Percentiles rank a stretch among this genome's conserved stretches.
These are phyloP conservation scores for Eupeodes luniger DNA, from an alignment of 2,888 invertebrate species.

Conservation along the genomic window DNA sequence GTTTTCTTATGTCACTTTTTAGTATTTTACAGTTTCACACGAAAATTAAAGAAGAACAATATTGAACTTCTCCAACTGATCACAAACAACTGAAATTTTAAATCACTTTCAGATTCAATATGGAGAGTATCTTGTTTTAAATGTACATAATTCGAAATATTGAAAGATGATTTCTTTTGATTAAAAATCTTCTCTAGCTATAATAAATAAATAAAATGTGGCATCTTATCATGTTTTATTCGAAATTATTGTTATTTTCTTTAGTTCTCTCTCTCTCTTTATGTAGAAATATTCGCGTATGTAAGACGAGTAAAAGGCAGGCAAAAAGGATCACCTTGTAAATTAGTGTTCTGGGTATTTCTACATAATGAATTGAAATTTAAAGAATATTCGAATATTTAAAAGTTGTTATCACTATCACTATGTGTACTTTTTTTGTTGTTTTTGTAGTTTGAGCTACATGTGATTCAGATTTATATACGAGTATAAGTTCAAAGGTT, in stretches of 20 bases:
- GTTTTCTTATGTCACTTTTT: slow-evolving; percentile 1
- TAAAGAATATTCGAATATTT: background rate
- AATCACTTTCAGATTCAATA: slow-evolving; percentile 20
- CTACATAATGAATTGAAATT: background rate
- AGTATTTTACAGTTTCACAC: background rate
- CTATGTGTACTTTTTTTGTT: background rate
- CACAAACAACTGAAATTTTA: slow-evolving; percentile 49
- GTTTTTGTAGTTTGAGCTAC: background rate
- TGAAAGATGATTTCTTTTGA: slow-evolving; percentile 16
- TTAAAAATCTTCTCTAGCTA: background rate
- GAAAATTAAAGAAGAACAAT: background rate
- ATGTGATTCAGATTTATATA: background rate
- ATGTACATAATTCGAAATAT: slow-evolving; percentile 9
- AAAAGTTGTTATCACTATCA: background rate
- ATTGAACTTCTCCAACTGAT: slow-evolving; percentile 57
- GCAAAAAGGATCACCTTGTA: slow-evolving; percentile 28
- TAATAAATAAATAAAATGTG: background rate
- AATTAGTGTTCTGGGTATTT: background rate
- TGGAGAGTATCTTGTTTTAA: background rate
- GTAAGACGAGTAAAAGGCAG: background rate
- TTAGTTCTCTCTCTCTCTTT: background rate
- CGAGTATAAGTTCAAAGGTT: slow-evolving; percentile 3
- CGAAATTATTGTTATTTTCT: background rate
- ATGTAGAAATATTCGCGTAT: background rate
- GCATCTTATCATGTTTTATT: slow-evolving; percentile 57